phyloP scores from a whole-genome alignment of 2,113 vertebrate genomes.

The Otocyon megalotis region DNA sequence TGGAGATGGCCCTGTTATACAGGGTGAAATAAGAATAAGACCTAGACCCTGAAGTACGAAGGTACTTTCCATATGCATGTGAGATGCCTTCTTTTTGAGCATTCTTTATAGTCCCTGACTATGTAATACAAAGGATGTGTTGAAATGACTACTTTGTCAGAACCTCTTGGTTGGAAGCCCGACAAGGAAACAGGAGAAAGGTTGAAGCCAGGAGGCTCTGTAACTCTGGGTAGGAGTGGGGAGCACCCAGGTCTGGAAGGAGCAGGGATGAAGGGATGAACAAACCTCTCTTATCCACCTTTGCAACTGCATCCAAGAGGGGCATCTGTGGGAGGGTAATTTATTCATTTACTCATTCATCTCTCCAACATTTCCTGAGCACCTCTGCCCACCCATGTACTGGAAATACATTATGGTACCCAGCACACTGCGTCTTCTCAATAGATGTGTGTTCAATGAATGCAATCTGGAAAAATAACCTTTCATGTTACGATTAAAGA shows the following conservation, averaged over 20 bases:
- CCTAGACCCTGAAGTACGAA: neutral
- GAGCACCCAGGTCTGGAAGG: neutral
- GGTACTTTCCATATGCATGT: neutral
- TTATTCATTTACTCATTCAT: neutral
- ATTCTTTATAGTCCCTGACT: neutral
- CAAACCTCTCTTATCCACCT: neutral
- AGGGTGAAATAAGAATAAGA: neutral
- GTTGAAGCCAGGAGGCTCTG: neutral
- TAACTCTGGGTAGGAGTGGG: neutral
- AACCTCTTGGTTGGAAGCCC: slow-evolving; percentile 59
- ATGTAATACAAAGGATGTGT: slow-evolving; percentile 32
- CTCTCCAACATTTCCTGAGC: neutral
- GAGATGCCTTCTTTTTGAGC: slow-evolving; percentile 16
- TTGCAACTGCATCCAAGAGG: neutral
- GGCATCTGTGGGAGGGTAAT: neutral
- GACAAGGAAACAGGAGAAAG: slow-evolving; percentile 39
- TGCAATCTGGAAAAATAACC: neutral
- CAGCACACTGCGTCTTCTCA: neutral
- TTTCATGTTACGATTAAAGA: neutral
- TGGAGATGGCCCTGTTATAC: neutral
- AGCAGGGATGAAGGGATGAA: neutral
- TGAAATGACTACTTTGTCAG: slow-evolving; percentile 61
- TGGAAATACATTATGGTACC: neutral
- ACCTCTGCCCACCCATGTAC: neutral
- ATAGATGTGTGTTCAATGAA: neutral